These are phyloP conservation scores for Oscheius myriophilus DNA, from an alignment of 2,888 invertebrate species.

Conservation along the genomic window DNA sequence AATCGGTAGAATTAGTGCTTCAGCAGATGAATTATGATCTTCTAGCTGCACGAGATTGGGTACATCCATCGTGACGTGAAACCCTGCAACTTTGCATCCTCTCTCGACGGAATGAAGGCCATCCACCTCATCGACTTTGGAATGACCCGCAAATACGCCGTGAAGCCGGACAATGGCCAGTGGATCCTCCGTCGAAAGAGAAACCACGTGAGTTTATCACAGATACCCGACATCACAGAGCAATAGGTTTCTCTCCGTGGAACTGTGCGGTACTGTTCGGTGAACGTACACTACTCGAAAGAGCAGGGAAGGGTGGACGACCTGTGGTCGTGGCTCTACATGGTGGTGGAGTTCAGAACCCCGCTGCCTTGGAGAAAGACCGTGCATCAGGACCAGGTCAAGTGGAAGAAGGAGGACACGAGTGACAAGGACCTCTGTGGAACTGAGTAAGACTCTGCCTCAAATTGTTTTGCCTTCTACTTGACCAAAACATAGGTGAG, in stretches of 20 bases:
- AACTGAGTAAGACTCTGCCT: slow-evolving; percentile 14
- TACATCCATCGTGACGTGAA: slow-evolving; percentile 44
- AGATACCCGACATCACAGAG: too few relatives aligned
- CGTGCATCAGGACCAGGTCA: slow-evolving; percentile 28
- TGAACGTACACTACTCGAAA: slow-evolving; percentile 33
- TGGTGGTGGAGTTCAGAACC: slow-evolving; percentile 33
- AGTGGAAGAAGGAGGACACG: slow-evolving; percentile 23
- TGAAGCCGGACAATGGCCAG: background rate
- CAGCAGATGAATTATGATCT: background rate
- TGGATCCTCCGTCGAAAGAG: slow-evolving; percentile 34
- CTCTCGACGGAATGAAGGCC: slow-evolving; percentile 5
- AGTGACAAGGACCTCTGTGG: slow-evolving; percentile 22
- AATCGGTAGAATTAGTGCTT: slow-evolving; percentile 8
- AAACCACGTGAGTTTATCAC: slow-evolving; percentile 28
- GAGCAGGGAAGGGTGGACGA: slow-evolving; percentile 18
- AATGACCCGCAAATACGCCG: background rate
- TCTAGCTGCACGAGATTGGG: slow-evolving; percentile 32
- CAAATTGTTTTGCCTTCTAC: background rate
- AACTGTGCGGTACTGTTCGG: slow-evolving; percentile 34
- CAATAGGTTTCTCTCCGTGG: slow-evolving; percentile 30
- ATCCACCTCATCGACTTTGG: slow-evolving; percentile 33
- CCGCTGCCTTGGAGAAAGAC: slow-evolving; percentile 32
- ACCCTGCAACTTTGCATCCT: slow-evolving; percentile 39
- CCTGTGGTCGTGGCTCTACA: slow-evolving; percentile 19
- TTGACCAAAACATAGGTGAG: background rate